These are phyloP conservation scores for Pasiphila rectangulata DNA, from an alignment of 2,888 invertebrate genomes.

Conservation along the genomic window DNA sequence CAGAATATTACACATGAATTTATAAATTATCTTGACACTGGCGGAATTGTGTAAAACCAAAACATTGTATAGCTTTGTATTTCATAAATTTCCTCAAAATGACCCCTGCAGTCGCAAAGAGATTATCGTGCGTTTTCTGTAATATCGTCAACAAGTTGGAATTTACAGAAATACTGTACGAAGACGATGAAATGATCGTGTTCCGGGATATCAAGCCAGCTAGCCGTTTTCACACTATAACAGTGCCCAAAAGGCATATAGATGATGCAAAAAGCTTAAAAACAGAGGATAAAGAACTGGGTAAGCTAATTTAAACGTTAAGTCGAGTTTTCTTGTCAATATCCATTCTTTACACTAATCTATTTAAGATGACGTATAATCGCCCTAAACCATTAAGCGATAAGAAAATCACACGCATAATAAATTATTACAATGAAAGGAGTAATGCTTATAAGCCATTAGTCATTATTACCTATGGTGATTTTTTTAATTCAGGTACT, in stretches of 20 bases:
- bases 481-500: too few species aligned
- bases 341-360: neutral
- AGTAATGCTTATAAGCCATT: too few species aligned
- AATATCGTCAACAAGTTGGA: conserved; percentile 84
- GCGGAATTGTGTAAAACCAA: too few species aligned
- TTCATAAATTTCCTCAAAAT: conserved; percentile 34
- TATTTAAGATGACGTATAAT: too few species aligned
- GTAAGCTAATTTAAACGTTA: conserved; percentile 75
- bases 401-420: too few species aligned
- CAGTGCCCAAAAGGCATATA: conserved; percentile 89
- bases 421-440: too few species aligned
- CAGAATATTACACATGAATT: too few species aligned
- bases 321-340: conserved; percentile 1
- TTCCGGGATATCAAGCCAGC: conserved; percentile 93
- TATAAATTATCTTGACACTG: too few species aligned
- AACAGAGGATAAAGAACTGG: conserved; percentile 83
- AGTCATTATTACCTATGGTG: too few species aligned
- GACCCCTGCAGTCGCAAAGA: conserved; percentile 36
- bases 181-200: conserved; percentile 88
- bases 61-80: conserved; percentile 2
- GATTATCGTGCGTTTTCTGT: conserved; percentile 85
- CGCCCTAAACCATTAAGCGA: too few species aligned
- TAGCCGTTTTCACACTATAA: conserved; percentile 88
- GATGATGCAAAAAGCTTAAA: conserved; percentile 86
- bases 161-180: conserved; percentile 82